Base-by-base conservation (phyloP, 2,797 vertebrate species). In the Poeciliopsis infans region DNA sequence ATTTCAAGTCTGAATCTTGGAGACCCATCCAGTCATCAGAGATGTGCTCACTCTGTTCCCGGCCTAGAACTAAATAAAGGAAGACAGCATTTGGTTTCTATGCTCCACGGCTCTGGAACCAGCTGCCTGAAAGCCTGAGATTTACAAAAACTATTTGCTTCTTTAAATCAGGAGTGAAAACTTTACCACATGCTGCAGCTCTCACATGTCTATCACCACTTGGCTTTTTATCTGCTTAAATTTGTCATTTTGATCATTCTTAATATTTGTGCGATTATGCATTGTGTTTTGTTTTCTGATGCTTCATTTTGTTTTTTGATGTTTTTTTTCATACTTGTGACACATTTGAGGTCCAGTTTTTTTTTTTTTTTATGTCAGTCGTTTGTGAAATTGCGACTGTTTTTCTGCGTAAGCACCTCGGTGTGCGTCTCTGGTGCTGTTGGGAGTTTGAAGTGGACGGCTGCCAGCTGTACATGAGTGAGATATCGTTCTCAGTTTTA, bases 381-480 rank as follows among this genome's bases (percentile, higher is more conserved):
- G n/a, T 59, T n/a, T 39, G 46, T 13, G 47, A 57, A 36, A n/a
- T 55, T 53, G 61, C 53, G 46, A 7, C 39, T 43, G 36, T 73
- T 53, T 55, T 77, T 73, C 39, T 74, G 11, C 20, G 15, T 36
- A 33, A 47, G 41, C 53, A 46, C 51, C 71, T 70, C 51, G 59
- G 68, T 12, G 79, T 51, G 72, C 25, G 75, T 73, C 36, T n/a
- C 57, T 33, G 55, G n/a, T 51, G 10, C 0, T 4, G 45, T 73
- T 36, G 51, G 75, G 70, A 55, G 75, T 64, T 78, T 0, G 49
- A 84, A 76, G 72, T 64, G 59, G 46, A 72, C 1, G 49, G 33
- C 76, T 85, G 78, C 46, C 20, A 64, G 83, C 79, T 84, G 83
- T 83, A 76, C 85, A 83, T 83, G 81, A 86, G 78, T 78, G 31